phyloP scores from a whole-genome alignment of 2,888 invertebrate species.

The Chrysopilus asiliformis region DNA sequence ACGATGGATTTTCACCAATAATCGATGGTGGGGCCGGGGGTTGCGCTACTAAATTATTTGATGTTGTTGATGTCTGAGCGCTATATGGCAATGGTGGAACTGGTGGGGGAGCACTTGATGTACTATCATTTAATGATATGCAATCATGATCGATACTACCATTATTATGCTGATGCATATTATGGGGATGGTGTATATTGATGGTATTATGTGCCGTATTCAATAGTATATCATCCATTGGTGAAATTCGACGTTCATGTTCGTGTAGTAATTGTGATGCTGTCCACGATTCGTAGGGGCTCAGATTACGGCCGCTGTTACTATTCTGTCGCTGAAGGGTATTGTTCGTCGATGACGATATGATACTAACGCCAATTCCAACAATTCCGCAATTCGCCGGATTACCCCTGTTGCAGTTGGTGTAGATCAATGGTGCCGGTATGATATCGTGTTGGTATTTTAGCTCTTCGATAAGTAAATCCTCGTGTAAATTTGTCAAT shows the following conservation, averaged over 20 bases:
- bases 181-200: constrained; percentile 16
- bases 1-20: constrained; percentile 5
- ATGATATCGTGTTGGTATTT: constrained; percentile 31
- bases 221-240: constrained; percentile 12
- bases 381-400: no score
- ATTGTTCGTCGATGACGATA: constrained; percentile 23
- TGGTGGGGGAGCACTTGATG: constrained; percentile 34
- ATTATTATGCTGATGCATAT: constrained; percentile 16
- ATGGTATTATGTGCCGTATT: not conserved
- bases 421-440: constrained; percentile 5
- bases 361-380: constrained; percentile 15
- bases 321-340: constrained; percentile 33
- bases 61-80: constrained; percentile 3
- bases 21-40: not conserved
- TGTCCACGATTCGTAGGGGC: constrained; percentile 46
- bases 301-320: constrained; percentile 37
- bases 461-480: constrained; percentile 36
- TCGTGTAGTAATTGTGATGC: constrained; percentile 45
- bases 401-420: constrained; percentile 4
- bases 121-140: constrained; percentile 9
- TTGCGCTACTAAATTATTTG: not conserved
- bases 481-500: constrained; percentile 24
- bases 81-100: constrained; percentile 39
- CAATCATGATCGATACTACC: constrained; percentile 6
- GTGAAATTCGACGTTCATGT: constrained; percentile 38